Conservation (phyloP, 92 coral and sea anemone species). For the Blastomussa wellsi region DNA sequence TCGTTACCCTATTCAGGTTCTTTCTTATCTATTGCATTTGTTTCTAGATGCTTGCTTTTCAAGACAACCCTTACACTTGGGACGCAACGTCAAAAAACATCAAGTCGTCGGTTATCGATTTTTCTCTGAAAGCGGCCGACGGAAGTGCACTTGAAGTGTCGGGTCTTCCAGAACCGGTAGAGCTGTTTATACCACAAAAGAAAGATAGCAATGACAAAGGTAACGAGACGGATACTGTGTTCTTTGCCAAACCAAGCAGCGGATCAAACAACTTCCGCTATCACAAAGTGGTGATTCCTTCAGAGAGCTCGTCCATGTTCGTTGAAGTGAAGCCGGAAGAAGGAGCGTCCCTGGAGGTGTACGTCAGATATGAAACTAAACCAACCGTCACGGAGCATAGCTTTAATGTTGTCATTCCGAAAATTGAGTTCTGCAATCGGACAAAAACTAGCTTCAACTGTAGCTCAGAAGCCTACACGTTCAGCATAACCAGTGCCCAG, state of each 20-base stretch:
- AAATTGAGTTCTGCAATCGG: conserved; percentile 55
- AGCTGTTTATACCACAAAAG: conserved; percentile 67
- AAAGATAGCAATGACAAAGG: conserved; percentile 35
- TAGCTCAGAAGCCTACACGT: conserved; percentile 64
- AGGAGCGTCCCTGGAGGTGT: conserved; percentile 59
- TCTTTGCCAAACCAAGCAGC: conserved; percentile 77
- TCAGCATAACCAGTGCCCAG: conserved; percentile 62
- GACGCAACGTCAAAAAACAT: conserved; percentile 65
- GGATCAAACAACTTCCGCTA: conserved; percentile 67
- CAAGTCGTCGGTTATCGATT: conserved; percentile 78
- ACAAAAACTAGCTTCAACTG: conserved; percentile 50
- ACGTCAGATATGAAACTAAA: conserved; percentile 43
- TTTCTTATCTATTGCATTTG: background rate
- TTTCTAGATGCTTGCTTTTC: conserved; percentile 68
- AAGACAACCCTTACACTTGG: conserved; percentile 84
- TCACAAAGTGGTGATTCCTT: conserved; percentile 60
- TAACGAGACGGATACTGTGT: conserved; percentile 44
- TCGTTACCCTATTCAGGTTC: background rate
- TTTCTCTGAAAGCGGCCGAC: conserved; percentile 63
- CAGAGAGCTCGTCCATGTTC: conserved; percentile 49
- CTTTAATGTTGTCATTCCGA: conserved; percentile 60
- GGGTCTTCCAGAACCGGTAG: conserved; percentile 73
- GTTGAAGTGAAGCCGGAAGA: conserved; percentile 56
- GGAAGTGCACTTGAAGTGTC: conserved; percentile 67
- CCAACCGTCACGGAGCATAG: conserved; percentile 63